Conservation (phyloP, 2,113 vertebrate species). For the Arothron firmamentum region DNA sequence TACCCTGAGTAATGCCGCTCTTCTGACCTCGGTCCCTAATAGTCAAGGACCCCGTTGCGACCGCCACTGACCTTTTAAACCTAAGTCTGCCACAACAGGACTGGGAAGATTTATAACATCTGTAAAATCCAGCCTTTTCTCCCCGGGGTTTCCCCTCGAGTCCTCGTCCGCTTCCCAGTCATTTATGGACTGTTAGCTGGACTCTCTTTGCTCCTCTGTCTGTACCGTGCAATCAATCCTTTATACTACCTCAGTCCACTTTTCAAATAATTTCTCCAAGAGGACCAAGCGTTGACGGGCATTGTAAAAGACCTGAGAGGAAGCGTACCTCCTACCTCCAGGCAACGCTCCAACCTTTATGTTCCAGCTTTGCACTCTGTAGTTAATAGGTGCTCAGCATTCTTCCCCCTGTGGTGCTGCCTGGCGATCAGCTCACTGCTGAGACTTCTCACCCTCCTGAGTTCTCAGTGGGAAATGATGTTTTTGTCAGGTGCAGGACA, state of each 20-base stretch:
- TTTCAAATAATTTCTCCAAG: slow-evolving; percentile 40
- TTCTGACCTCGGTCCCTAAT: slow-evolving; percentile 28
- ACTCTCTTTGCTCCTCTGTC: slow-evolving; percentile 25
- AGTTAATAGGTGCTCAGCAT: slow-evolving; percentile 62
- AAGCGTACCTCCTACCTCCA: slow-evolving; percentile 45
- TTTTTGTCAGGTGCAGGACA: slow-evolving; percentile 49
- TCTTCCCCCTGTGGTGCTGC: slow-evolving; percentile 54
- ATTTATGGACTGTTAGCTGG: slow-evolving; percentile 38
- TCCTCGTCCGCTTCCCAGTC: slow-evolving; percentile 42
- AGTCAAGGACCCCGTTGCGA: slow-evolving; percentile 17
- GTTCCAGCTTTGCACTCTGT: slow-evolving; percentile 54
- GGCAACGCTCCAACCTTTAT: slow-evolving; percentile 51
- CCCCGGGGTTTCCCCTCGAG: slow-evolving; percentile 50
- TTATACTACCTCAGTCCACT: slow-evolving; percentile 18
- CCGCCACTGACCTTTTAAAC: slow-evolving; percentile 48
- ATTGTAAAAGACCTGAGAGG: slow-evolving; percentile 48
- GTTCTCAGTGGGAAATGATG: slow-evolving; percentile 47
- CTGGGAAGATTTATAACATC: slow-evolving; percentile 61
- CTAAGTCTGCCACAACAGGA: slow-evolving; percentile 31
- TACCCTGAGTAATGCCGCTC: slow-evolving; percentile 30
- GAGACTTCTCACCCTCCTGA: slow-evolving; percentile 42
- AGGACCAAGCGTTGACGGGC: slow-evolving; percentile 46
- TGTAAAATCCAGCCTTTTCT: slow-evolving; percentile 56
- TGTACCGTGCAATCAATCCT: slow-evolving; percentile 27
- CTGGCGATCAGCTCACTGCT: slow-evolving; percentile 42